These are phyloP conservation scores for Blastobasis lacticolella DNA, from an alignment of 2,888 invertebrate genomes.

Conservation along the genomic window DNA sequence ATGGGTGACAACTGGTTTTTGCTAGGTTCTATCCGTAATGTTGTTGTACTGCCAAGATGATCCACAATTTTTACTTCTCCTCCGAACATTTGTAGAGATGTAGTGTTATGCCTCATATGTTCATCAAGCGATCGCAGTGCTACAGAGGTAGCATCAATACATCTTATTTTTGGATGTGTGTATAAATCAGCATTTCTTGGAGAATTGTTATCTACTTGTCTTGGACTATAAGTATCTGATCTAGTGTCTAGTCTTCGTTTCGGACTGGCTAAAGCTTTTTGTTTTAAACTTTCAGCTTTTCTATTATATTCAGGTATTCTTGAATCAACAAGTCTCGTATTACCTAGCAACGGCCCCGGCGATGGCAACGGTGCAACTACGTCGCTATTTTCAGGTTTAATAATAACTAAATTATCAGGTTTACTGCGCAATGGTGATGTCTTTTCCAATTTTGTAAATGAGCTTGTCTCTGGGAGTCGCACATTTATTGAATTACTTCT, in stretches of 20 bases:
- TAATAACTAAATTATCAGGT: constrained; percentile 73
- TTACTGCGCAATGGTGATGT: constrained; percentile 55
- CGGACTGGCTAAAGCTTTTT: constrained; percentile 50
- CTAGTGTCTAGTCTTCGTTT: constrained; percentile 56
- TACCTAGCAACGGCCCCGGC: constrained; percentile 87
- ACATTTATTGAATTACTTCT: constrained; percentile 76
- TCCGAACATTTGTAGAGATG: constrained; percentile 80
- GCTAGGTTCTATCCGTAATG: constrained; percentile 79
- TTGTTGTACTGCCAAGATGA: constrained; percentile 79
- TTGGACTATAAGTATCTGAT: constrained; percentile 55
- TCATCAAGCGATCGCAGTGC: constrained; percentile 73
- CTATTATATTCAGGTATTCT: constrained; percentile 57
- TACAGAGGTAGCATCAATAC: constrained; percentile 60
- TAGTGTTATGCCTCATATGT: constrained; percentile 70
- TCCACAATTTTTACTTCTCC: constrained; percentile 85
- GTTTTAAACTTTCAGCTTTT: constrained; percentile 49
- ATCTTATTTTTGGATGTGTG: constrained; percentile 65
- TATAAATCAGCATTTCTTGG: constrained; percentile 57
- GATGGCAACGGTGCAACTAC: constrained; percentile 81
- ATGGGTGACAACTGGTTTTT: constrained; percentile 74
- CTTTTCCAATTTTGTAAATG: constrained; percentile 45
- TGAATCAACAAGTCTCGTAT: constrained; percentile 84
- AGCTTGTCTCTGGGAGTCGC: constrained; percentile 69
- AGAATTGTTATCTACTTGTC: constrained; percentile 54
- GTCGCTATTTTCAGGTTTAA: constrained; percentile 61